A percentile compares a stretch with the other conserved stretches of the same genome.
Conservation (phyloP, 2,113 vertebrate species). For the Lichenostomus cassidix region DNA sequence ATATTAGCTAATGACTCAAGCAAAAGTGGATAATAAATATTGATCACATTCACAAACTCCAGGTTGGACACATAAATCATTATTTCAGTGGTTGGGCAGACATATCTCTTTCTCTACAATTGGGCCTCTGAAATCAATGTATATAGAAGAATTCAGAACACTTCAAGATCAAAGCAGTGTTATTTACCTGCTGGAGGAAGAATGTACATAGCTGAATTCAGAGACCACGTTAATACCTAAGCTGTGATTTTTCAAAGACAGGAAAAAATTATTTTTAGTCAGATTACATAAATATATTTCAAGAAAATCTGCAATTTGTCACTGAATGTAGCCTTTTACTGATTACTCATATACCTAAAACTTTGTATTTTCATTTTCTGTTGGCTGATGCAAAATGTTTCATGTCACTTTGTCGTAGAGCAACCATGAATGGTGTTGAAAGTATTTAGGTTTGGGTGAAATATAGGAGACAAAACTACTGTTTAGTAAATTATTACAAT, state of each 20-base stretch:
- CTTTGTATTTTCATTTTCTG: background rate
- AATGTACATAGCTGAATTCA: background rate
- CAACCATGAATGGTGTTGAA: background rate
- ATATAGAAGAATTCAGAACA: background rate
- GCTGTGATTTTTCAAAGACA: background rate
- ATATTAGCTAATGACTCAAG: background rate
- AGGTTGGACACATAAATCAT: background rate
- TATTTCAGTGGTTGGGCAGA: background rate
- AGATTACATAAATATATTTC: background rate
- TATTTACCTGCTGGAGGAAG: background rate
- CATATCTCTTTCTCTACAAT: background rate
- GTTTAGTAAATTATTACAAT: background rate
- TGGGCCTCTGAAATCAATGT: background rate
- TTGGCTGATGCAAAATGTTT: background rate
- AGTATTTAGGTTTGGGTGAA: background rate
- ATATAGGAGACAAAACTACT: background rate
- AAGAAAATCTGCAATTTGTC: background rate
- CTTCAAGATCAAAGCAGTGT: background rate
- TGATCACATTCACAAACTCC: background rate
- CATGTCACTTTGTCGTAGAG: background rate
- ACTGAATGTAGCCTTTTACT: background rate
- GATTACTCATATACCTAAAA: background rate
- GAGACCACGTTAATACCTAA: fast-evolving
- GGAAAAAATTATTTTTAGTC: background rate
- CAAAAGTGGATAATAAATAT: conserved; percentile 21